A percentile compares a stretch with the other conserved stretches of the same genome.
These are phyloP conservation scores for Cladorhizidae sp. DNA, from an alignment of 37 sponge, comb jelly and placozoan species.

Conservation along the genomic window DNA sequence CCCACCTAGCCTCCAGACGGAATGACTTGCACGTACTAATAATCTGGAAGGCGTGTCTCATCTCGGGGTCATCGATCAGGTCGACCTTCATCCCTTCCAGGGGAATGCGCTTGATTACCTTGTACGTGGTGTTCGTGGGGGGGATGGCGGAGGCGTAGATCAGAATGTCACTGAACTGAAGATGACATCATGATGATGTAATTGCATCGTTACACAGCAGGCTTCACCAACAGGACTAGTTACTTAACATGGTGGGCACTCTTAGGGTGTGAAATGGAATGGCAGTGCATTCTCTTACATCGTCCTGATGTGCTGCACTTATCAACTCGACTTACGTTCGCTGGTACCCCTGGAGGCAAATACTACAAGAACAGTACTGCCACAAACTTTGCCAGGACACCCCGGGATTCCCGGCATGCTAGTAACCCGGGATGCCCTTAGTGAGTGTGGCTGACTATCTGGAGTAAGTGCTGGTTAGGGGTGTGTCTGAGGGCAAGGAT, in stretches of 20 bases:
- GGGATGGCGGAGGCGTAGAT: conserved; percentile 68
- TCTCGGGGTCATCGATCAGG: conserved; percentile 75
- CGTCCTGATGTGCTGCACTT: conserved; percentile 50
- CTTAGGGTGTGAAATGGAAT: too few species aligned
- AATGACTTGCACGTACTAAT: conserved; percentile 82
- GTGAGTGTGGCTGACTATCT: too few species aligned
- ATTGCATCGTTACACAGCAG: background rate
- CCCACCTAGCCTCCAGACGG: conserved; percentile 70
- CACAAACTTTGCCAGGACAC: too few species aligned
- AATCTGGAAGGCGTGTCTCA: conserved; percentile 74
- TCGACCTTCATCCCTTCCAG: conserved; percentile 78
- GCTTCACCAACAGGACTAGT: conserved; percentile 54
- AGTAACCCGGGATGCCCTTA: too few species aligned
- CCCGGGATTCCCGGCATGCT: too few species aligned
- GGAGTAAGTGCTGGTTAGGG: too few species aligned
- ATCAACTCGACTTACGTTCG: too few species aligned
- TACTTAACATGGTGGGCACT: too few species aligned
- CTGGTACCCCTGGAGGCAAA: too few species aligned
- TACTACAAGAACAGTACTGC: too few species aligned
- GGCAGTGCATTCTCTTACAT: conserved; percentile 38
- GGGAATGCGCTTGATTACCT: conserved; percentile 77
- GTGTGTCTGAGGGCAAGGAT: too few species aligned
- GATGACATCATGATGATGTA: background rate
- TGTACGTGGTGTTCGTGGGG: conserved; percentile 63
- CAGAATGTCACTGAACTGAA: conserved; percentile 79